Evolutionary conservation across 2,113 vertebrate species (phyloP).

Genomic region (Corydoras maculifer): DNA sequence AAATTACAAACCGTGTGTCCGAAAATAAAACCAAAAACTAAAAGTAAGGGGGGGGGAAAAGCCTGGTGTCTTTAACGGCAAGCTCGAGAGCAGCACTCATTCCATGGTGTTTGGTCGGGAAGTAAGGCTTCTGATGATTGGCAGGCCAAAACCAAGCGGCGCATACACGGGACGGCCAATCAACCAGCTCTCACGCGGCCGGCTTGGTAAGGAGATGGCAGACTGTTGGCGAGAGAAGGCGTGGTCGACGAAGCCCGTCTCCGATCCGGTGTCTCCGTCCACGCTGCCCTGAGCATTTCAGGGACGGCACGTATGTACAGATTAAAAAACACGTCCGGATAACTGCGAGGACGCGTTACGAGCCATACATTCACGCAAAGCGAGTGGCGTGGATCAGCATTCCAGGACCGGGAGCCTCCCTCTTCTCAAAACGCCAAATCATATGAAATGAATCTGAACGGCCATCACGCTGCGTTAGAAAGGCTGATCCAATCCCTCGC

Average conservation of each 20-base stretch:
- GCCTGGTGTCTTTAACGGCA: constrained; percentile 41
- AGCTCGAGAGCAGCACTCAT: constrained; percentile 24
- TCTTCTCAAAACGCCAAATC: neutral
- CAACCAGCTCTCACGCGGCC: neutral
- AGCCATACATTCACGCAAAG: constrained; percentile 34
- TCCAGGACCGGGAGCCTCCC: constrained; percentile 17
- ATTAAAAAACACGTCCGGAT: constrained; percentile 6
- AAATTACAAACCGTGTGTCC: constrained; percentile 56
- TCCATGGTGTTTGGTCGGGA: constrained; percentile 30
- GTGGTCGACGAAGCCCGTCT: constrained; percentile 13
- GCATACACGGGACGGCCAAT: constrained; percentile 11
- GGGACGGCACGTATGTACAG: constrained; percentile 68
- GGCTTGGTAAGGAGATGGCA: neutral
- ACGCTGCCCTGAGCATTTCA: constrained; percentile 58
- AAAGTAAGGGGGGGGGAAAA: constrained; percentile 29
- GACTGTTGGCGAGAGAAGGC: neutral
- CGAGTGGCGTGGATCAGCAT: constrained; percentile 10
- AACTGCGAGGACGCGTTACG: neutral
- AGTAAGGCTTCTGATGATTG: constrained; percentile 56
- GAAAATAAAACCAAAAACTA: too few species aligned
- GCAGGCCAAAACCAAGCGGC: constrained; percentile 42
- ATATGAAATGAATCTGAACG: neutral
- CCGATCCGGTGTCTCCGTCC: constrained; percentile 23
- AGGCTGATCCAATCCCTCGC: constrained; percentile 34
- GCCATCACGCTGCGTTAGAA: constrained; percentile 61